Conservation (phyloP, 2,113 vertebrate genomes). For the Notothenia coriiceps region DNA sequence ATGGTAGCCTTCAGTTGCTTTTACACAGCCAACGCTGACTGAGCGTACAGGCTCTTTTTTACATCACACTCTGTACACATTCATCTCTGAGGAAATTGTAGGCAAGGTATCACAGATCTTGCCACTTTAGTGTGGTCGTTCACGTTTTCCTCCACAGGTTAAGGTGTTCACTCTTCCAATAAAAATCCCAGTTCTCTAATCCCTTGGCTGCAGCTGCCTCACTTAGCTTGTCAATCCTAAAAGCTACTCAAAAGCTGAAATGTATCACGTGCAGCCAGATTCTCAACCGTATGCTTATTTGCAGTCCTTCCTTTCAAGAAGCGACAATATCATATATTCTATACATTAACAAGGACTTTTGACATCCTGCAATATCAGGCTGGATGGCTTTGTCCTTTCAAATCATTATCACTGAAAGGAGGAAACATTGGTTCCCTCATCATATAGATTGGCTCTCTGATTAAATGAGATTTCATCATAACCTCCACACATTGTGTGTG, state of each 20-base stretch:
- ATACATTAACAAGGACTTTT: constrained; percentile 43
- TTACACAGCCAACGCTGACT: constrained; percentile 14
- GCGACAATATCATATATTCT: constrained; percentile 35
- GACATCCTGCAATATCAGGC: constrained; percentile 34
- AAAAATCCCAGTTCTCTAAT: constrained; percentile 26
- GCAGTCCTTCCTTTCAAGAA: constrained; percentile 17
- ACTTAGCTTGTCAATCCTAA: constrained; percentile 38
- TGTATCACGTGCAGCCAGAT: constrained; percentile 14
- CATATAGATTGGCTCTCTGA: constrained; percentile 62
- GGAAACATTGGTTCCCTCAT: constrained; percentile 65
- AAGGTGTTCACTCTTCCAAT: constrained; percentile 33
- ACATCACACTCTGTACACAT: neutral
- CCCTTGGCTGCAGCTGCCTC: constrained; percentile 14
- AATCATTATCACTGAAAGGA: constrained; percentile 69
- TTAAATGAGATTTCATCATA: constrained; percentile 71
- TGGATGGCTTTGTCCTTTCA: constrained; percentile 68
- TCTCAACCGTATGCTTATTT: constrained; percentile 8
- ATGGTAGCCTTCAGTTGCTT: constrained; percentile 23
- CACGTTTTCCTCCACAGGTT: neutral
- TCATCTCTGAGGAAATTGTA: constrained; percentile 16
- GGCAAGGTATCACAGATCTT: constrained; percentile 5
- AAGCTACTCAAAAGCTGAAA: constrained; percentile 39
- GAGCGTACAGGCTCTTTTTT: constrained; percentile 14
- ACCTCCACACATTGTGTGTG: neutral
- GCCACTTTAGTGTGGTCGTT: neutral